Conservation (phyloP, 2,113 vertebrate genomes). For the Typhlomys cinereus region DNA sequence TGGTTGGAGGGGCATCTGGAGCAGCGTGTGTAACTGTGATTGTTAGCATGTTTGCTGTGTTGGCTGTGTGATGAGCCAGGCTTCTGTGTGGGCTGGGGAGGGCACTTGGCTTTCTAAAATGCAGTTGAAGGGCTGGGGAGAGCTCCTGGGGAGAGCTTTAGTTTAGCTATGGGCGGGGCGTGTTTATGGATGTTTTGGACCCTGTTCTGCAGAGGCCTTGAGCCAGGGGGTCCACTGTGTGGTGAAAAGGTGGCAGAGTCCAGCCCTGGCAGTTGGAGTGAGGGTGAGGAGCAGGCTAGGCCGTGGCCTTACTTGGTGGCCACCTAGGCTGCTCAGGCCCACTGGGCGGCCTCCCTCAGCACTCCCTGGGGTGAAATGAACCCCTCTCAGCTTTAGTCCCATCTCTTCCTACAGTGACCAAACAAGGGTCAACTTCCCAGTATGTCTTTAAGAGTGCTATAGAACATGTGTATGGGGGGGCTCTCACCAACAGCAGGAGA, state of each 20-base stretch:
- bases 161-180: not conserved
- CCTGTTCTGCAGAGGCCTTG: not conserved
- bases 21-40: not conserved
- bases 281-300: not conserved
- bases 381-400: not conserved
- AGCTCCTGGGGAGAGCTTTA: not conserved
- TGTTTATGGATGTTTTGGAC: not conserved
- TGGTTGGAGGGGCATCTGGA: not conserved
- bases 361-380: accelerated
- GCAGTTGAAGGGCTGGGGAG: slow-evolving; percentile 9
- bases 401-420: not conserved
- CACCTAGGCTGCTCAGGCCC: not conserved
- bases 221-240: not conserved
- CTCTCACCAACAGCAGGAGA: not conserved
- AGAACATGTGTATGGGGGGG: not conserved
- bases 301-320: accelerated
- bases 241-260: no score
- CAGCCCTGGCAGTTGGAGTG: not conserved
- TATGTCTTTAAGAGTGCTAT: no score
- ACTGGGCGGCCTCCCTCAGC: not conserved
- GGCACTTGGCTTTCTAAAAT: slow-evolving; percentile 40
- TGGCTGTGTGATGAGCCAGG: slow-evolving; percentile 47
- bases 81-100: not conserved
- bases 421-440: no score
- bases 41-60: slow-evolving; percentile 2